phyloP scores from a whole-genome alignment of 2,797 vertebrate species.

The Poeciliopsis presidionis region DNA sequence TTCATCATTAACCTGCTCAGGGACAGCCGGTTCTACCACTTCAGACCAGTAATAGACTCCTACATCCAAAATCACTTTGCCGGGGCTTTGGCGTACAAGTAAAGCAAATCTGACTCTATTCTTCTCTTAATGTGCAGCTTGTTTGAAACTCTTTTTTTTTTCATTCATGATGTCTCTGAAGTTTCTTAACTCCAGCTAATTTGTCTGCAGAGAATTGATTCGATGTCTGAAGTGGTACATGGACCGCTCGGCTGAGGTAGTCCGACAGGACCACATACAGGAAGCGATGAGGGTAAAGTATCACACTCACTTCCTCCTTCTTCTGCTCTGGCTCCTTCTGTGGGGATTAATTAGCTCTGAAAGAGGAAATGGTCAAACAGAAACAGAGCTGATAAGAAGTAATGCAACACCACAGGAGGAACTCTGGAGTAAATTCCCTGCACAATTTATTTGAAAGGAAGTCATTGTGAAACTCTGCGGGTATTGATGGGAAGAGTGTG shows the following conservation, averaged over 20 bases:
- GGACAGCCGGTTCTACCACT: conserved; percentile 98
- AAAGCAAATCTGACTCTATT: conserved; percentile 40
- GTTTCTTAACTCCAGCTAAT: conserved; percentile 7
- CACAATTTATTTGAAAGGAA: conserved; percentile 41
- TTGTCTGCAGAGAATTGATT: conserved; percentile 89
- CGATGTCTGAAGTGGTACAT: conserved; percentile 99
- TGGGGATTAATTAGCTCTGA: conserved; percentile 40
- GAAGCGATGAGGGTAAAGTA: conserved; percentile 94
- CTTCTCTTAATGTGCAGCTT: neutral
- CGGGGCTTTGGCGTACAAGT: conserved; percentile 98
- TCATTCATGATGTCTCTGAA: neutral
- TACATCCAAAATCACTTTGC: conserved; percentile 99
- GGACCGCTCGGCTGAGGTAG: conserved; percentile 97
- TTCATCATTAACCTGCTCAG: conserved; percentile 98
- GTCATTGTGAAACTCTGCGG: conserved; percentile 28
- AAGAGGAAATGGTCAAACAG: conserved; percentile 34
- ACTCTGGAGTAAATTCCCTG: conserved; percentile 28
- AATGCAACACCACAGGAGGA: conserved; percentile 34
- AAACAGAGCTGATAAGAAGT: conserved; percentile 38
- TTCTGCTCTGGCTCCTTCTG: conserved; percentile 28
- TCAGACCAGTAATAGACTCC: conserved; percentile 97
- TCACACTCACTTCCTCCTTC: conserved; percentile 14
- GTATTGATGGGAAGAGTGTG: conserved; percentile 30
- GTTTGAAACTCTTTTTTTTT: conserved; percentile 1
- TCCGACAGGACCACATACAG: conserved; percentile 98